Evolutionary conservation across 2,888 invertebrate genomes (phyloP).

Genomic region (Drosophila suboccidentalis): DNA sequence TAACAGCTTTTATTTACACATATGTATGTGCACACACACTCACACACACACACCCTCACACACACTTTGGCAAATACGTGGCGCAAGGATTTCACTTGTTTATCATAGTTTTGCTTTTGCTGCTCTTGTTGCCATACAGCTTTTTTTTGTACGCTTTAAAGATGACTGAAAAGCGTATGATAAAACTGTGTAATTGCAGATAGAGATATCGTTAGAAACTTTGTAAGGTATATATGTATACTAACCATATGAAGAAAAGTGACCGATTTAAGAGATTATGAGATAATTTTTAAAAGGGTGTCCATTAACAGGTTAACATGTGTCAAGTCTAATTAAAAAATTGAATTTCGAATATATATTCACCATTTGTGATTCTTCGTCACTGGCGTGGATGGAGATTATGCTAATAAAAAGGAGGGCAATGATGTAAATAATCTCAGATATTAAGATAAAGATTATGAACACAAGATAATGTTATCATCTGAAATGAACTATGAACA

Average conservation of each 20-base stretch:
- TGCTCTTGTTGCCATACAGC: slow-evolving; percentile 17
- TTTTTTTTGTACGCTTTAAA: slow-evolving; percentile 22
- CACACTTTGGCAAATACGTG: slow-evolving; percentile 17
- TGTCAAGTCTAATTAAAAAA: no score
- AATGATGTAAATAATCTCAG: no score
- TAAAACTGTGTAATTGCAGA: not conserved
- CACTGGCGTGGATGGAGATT: no score
- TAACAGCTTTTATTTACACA: slow-evolving; percentile 81
- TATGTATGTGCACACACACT: slow-evolving; percentile 24
- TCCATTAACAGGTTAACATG: no score
- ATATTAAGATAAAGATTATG: no score
- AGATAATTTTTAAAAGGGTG: no score
- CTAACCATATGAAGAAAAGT: not conserved
- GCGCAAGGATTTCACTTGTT: slow-evolving; percentile 53
- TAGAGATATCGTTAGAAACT: not conserved
- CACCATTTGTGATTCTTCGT: no score
- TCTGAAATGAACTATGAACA: no score
- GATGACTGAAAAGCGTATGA: not conserved
- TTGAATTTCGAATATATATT: no score
- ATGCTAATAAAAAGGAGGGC: no score
- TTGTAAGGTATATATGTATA: not conserved
- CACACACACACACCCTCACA: slow-evolving; percentile 5
- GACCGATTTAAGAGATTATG: not conserved
- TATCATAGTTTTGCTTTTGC: slow-evolving; percentile 42
- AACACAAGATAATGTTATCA: no score